These are phyloP conservation scores for Pseudomyrmex pallidus DNA, from an alignment of 1,140 invertebrate genomes.

Conservation along the genomic window DNA sequence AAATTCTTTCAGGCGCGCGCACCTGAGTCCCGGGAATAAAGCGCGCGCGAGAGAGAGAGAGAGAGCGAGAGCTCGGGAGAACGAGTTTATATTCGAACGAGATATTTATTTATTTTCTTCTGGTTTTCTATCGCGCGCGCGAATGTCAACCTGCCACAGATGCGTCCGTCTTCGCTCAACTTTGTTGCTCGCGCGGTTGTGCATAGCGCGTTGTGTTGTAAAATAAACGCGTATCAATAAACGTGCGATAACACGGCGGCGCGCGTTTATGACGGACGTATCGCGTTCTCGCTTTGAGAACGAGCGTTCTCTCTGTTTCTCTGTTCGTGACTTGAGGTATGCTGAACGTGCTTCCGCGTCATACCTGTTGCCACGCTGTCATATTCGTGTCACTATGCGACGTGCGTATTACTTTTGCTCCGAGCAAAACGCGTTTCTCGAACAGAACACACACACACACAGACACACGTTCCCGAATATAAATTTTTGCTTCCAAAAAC, in stretches of 20 bases:
- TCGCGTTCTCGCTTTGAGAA: constrained; percentile 17
- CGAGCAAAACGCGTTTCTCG: constrained; percentile 6
- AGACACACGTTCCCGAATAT: background rate
- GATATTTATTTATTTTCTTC: constrained; percentile 28
- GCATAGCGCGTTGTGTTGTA: background rate
- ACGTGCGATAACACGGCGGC: constrained; percentile 1
- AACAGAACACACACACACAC: background rate
- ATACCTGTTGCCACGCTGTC: constrained; percentile 52
- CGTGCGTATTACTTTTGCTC: constrained; percentile 23
- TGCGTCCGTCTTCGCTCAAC: constrained; percentile 6
- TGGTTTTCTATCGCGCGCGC: background rate
- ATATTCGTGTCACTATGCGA: constrained; percentile 30
- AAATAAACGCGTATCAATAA: constrained; percentile 26
- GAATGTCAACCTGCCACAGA: background rate
- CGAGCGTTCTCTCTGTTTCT: constrained; percentile 9
- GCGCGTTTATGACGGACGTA: constrained; percentile 8
- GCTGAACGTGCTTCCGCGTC: constrained; percentile 14
- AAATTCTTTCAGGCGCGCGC: constrained; percentile 36
- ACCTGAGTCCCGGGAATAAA: constrained; percentile 5
- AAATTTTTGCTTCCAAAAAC: background rate
- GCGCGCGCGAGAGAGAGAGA: no score
- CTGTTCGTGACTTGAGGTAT: constrained; percentile 26
- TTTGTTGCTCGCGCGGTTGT: background rate
- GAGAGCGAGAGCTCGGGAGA: background rate
- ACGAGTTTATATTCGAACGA: constrained; percentile 34